phyloP scores from a whole-genome alignment of 1,140 invertebrate species.

The Geopemphigus sp. region DNA sequence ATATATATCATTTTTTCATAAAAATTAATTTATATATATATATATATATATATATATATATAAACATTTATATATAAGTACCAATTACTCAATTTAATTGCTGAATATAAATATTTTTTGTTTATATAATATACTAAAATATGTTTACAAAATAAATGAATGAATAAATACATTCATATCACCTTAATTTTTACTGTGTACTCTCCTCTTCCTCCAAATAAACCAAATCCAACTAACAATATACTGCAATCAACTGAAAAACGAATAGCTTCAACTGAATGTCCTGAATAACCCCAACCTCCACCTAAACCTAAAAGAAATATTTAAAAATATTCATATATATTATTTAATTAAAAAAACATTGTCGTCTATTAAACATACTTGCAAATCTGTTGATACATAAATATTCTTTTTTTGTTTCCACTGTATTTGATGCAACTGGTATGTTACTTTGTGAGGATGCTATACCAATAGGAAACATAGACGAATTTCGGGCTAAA shows the following conservation, averaged over 20 bases:
- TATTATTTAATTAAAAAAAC: background rate
- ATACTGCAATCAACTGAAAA: constrained; percentile 93
- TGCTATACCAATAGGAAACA: constrained; percentile 18
- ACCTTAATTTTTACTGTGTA: constrained; percentile 93
- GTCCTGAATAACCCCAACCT: constrained; percentile 96
- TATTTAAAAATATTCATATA: background rate
- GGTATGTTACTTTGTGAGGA: constrained; percentile 28
- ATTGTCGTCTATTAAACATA: background rate
- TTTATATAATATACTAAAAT: too few species aligned
- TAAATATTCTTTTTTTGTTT: constrained; percentile 39
- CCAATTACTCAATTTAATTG: too few species aligned
- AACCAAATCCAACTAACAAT: constrained; percentile 84
- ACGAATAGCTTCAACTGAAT: constrained; percentile 90
- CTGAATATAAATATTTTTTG: too few species aligned
- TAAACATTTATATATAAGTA: too few species aligned
- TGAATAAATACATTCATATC: constrained; percentile 42
- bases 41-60: too few species aligned
- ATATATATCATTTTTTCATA: too few species aligned
- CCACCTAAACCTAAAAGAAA: constrained; percentile 74
- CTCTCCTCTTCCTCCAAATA: constrained; percentile 95
- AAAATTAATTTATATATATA: background rate
- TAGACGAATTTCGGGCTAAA: constrained; percentile 67
- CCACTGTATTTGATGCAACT: background rate
- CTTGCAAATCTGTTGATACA: constrained; percentile 38
- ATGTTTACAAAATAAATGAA: background rate